Percentiles rank a stretch among this genome's conserved stretches.
These are phyloP conservation scores for Spermophilus dauricus DNA, from an alignment of 2,113 vertebrate genomes.

Conservation along the genomic window DNA sequence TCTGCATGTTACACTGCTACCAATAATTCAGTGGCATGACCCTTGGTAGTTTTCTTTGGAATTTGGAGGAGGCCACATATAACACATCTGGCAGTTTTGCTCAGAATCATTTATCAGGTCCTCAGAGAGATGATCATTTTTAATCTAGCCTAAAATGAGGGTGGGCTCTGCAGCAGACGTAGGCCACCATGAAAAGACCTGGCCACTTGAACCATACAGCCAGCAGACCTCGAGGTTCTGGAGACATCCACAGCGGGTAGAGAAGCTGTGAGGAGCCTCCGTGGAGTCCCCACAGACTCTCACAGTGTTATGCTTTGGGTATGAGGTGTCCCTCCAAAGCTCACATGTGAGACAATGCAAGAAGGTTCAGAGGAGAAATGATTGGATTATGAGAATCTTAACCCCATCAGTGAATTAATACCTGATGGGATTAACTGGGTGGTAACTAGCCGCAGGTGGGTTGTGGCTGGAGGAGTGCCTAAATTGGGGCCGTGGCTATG, in stretches of 20 bases:
- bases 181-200: not conserved
- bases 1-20: not conserved
- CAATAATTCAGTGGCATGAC: not conserved
- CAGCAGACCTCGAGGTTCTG: not conserved
- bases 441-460: too few relatives aligned
- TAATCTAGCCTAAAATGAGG: not conserved
- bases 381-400: too few relatives aligned
- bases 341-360: too few relatives aligned
- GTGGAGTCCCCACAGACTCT: not conserved
- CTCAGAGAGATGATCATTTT: not conserved
- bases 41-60: not conserved
- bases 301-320: too few relatives aligned
- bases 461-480: too few relatives aligned
- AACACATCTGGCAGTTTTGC: not conserved
- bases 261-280: not conserved
- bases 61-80: not conserved
- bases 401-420: too few relatives aligned
- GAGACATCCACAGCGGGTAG: not conserved
- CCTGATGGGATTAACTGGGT: too few relatives aligned
- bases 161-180: not conserved
- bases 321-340: too few relatives aligned
- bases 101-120: accelerated
- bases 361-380: too few relatives aligned
- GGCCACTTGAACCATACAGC: not conserved
- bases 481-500: too few relatives aligned